These are phyloP conservation scores for Psylliodes chrysocephalus DNA, from an alignment of 2,888 invertebrate species.

Conservation along the genomic window DNA sequence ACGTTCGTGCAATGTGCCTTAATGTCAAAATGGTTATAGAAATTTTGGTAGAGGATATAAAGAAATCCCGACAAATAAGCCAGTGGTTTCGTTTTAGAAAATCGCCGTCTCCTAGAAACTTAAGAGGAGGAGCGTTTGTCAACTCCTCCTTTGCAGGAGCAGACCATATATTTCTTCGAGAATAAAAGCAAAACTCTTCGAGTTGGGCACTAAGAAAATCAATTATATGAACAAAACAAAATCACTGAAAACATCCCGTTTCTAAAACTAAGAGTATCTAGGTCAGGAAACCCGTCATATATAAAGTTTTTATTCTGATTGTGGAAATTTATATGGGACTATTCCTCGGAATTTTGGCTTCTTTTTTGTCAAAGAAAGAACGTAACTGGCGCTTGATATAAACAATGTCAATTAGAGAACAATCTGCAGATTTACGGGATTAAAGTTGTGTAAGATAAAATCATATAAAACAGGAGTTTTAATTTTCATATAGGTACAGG, in stretches of 20 bases:
- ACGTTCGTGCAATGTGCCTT: too few species aligned
- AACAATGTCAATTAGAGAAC: not conserved
- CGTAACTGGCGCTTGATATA: too few species aligned
- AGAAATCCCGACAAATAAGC: slow-evolving; percentile 3
- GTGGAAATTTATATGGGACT: slow-evolving; percentile 9
- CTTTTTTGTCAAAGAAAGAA: slow-evolving; percentile 7
- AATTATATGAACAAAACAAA: slow-evolving; percentile 35
- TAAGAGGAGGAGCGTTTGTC: slow-evolving; percentile 23
- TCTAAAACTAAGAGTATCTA: slow-evolving; percentile 30
- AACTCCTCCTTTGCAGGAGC: slow-evolving; percentile 16
- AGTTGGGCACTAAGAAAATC: slow-evolving; percentile 31
- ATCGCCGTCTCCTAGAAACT: slow-evolving; percentile 3
- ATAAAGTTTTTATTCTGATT: slow-evolving; percentile 12
- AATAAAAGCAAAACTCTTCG: slow-evolving; percentile 26
- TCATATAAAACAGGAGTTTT: too few species aligned
- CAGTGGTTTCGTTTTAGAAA: slow-evolving; percentile 2
- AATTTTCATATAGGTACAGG: too few species aligned
- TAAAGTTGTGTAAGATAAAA: too few species aligned
- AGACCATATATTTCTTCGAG: slow-evolving; percentile 16
- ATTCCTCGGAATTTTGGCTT: slow-evolving; percentile 13
- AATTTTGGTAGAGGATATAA: not conserved
- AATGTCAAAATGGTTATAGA: too few species aligned
- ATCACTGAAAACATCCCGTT: slow-evolving; percentile 29
- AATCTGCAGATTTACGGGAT: not conserved
- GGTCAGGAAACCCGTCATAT: slow-evolving; percentile 24